Conservation (phyloP, 1,140 invertebrate genomes). For the Zaprionus capensis region DNA sequence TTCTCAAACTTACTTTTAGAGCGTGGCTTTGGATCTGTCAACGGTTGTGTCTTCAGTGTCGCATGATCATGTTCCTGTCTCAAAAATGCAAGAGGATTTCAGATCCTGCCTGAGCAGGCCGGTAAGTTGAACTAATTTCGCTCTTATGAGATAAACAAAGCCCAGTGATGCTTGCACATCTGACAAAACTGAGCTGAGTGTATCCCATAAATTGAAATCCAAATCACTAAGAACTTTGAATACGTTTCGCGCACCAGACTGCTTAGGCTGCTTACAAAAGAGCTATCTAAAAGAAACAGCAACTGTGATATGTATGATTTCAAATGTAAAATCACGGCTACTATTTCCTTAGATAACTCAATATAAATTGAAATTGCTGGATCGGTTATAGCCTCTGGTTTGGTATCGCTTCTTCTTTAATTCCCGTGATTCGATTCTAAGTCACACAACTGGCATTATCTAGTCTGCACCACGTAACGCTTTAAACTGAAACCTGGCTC, state of each 20-base stretch:
- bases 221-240: not conserved
- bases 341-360: conserved; percentile 85
- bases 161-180: conserved; percentile 86
- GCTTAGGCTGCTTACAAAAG: conserved; percentile 81
- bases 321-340: conserved; percentile 82
- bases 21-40: conserved; percentile 4
- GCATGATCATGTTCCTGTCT: conserved; percentile 86
- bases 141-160: conserved; percentile 86
- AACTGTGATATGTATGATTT: conserved; percentile 83
- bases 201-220: conserved; percentile 84
- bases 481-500: conserved; percentile 68
- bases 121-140: conserved; percentile 86
- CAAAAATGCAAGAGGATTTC: conserved; percentile 96
- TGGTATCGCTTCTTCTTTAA: not conserved
- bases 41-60: not conserved
- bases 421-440: conserved; percentile 8
- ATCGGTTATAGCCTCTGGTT: not conserved
- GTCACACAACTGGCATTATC: conserved; percentile 1
- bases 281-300: conserved; percentile 85
- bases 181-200: conserved; percentile 85
- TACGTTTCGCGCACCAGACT: not conserved
- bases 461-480: conserved; percentile 40
- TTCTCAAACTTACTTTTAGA: conserved; percentile 7
- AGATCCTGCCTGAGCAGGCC: conserved; percentile 93
- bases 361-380: conserved; percentile 67